A percentile compares a stretch with the other conserved stretches of the same genome.
phyloP scores from a whole-genome alignment of 2,888 invertebrate species.

The Strigamia crassipes region DNA sequence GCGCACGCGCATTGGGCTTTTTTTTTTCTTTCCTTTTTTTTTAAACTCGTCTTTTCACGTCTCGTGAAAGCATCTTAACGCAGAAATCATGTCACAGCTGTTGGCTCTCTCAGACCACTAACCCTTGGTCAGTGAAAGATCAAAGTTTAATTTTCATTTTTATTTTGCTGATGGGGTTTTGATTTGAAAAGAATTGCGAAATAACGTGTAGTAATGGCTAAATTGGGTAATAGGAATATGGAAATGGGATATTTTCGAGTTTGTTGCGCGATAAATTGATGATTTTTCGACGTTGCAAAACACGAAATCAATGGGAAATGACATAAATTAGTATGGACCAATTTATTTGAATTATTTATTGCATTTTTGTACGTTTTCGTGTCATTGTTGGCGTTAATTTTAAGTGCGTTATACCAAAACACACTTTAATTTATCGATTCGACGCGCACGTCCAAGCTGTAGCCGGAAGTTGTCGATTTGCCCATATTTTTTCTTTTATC shows the following conservation, averaged over 20 bases:
- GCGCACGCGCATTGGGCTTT: neutral
- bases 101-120: conserved; percentile 26
- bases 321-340: too few relatives aligned
- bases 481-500: conserved; percentile 27
- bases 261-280: too few relatives aligned
- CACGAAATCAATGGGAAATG: too few relatives aligned
- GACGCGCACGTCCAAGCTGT: neutral
- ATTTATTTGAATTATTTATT: too few relatives aligned
- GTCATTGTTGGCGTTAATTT: neutral
- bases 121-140: conserved; percentile 30
- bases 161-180: neutral
- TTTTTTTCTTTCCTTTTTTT: neutral
- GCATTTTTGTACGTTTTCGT: too few relatives aligned
- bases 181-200: neutral
- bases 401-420: neutral
- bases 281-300: too few relatives aligned
- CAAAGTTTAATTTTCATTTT: conserved; percentile 38
- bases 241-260: too few relatives aligned
- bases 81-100: conserved; percentile 34
- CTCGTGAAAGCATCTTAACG: conserved; percentile 40
- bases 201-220: neutral
- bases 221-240: too few relatives aligned
- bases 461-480: conserved; percentile 33
- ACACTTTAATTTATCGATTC: conserved; percentile 30
- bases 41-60: conserved; percentile 36